These are phyloP conservation scores for Zosterops borbonicus DNA, from an alignment of 2,113 vertebrate species.

Conservation along the genomic window DNA sequence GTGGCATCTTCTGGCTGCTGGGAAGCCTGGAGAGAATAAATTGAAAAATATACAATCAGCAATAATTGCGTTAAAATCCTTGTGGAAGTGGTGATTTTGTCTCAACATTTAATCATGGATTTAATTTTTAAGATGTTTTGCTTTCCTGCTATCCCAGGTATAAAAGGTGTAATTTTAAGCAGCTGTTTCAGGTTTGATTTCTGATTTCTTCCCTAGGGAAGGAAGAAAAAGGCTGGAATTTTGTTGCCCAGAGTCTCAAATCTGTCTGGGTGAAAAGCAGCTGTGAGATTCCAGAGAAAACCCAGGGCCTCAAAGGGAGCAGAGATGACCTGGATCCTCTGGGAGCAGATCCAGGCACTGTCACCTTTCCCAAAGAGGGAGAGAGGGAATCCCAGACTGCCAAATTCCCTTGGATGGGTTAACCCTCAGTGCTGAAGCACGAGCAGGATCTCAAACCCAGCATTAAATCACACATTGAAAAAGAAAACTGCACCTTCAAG, in stretches of 20 bases:
- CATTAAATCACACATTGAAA: accelerated
- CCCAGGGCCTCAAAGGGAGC: neutral
- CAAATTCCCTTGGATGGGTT: neutral
- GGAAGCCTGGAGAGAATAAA: constrained; percentile 82
- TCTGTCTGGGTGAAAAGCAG: neutral
- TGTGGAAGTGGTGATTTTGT: neutral
- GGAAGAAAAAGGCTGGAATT: neutral
- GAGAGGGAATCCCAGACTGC: neutral
- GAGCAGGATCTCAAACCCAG: neutral
- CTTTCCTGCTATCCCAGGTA: neutral
- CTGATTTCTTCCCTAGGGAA: neutral
- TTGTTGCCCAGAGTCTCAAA: neutral
- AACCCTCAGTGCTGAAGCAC: neutral
- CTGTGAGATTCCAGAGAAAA: neutral
- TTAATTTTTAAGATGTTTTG: neutral
- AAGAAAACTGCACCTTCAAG: neutral
- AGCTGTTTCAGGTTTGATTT: neutral
- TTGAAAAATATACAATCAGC: accelerated
- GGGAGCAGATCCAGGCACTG: neutral
- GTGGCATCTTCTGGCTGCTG: constrained; percentile 94
- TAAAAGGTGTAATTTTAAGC: neutral
- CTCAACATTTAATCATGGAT: accelerated
- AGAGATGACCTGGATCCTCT: neutral
- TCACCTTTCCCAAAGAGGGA: neutral
- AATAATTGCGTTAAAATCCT: neutral